Evolutionary conservation across 2,113 vertebrate genomes (phyloP).

Genomic region (Girardinichthys multiradiatus): DNA sequence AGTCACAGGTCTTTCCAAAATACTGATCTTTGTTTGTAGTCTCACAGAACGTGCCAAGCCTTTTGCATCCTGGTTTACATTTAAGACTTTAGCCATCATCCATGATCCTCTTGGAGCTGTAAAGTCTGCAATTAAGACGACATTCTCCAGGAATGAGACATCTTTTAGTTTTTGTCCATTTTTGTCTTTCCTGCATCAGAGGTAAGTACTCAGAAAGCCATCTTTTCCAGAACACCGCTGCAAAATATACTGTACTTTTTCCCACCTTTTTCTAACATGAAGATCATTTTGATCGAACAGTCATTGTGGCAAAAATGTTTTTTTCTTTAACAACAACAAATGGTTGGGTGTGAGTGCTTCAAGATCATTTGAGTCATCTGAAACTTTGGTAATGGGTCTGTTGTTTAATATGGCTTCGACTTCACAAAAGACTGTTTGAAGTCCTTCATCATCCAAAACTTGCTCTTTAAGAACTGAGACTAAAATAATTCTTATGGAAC

Average conservation of each 20-base stretch:
- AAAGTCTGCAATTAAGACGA: background rate
- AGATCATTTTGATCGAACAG: background rate
- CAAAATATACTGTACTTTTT: background rate
- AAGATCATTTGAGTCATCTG: background rate
- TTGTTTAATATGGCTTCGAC: background rate
- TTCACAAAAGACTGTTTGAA: too few species aligned
- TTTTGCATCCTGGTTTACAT: background rate
- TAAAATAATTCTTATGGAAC: too few species aligned
- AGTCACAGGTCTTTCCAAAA: slow-evolving; percentile 7
- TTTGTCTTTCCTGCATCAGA: too few species aligned
- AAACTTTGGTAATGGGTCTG: background rate
- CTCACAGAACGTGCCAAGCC: background rate
- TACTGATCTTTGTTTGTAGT: background rate
- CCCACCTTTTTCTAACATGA: background rate
- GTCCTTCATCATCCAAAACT: too few species aligned
- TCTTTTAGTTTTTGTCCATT: background rate
- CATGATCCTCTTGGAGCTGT: slow-evolving; percentile 1
- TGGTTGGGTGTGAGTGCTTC: background rate
- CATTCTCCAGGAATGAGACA: background rate
- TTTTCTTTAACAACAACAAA: background rate
- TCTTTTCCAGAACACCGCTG: slow-evolving; percentile 1
- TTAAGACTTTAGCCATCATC: background rate
- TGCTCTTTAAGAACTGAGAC: too few species aligned
- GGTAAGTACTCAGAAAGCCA: background rate
- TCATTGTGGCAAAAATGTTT: background rate